A percentile compares a stretch with the other conserved stretches of the same genome.
Evolutionary conservation across 2,113 vertebrate species (phyloP).

Genomic region (Osmerus mordax): DNA sequence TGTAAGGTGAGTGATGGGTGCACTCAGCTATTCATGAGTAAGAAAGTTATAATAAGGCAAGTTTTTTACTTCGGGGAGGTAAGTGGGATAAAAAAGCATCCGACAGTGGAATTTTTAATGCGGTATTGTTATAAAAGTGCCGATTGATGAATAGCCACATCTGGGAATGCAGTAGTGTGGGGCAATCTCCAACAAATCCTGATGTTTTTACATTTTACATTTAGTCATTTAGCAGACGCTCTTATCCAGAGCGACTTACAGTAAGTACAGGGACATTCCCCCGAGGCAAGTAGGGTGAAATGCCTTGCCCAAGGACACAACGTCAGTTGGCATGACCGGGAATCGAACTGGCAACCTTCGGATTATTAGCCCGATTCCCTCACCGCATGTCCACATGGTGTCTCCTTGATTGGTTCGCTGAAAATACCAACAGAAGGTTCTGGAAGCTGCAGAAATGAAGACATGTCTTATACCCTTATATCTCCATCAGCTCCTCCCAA

Average conservation of each 20-base stretch:
- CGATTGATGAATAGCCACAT: conserved; percentile 25
- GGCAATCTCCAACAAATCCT: conserved; percentile 14
- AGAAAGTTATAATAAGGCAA: conserved; percentile 60
- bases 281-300: too few species aligned
- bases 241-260: too few species aligned
- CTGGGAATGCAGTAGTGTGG: background rate
- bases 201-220: conserved; percentile 4
- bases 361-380: too few species aligned
- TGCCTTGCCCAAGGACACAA: too few species aligned
- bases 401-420: too few species aligned
- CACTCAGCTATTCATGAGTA: conserved; percentile 53
- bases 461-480: background rate
- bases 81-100: conserved; percentile 33
- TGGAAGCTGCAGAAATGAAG: too few species aligned
- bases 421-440: too few species aligned
- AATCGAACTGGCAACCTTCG: too few species aligned
- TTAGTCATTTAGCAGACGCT: too few species aligned
- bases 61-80: conserved; percentile 44
- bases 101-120: conserved; percentile 37
- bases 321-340: too few species aligned
- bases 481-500: conserved; percentile 49
- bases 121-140: conserved; percentile 32
- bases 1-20: conserved; percentile 57
- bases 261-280: too few species aligned
- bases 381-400: background rate